Evolutionary conservation across 2,888 invertebrate species (phyloP).

Genomic region (Cephus pulcher): DNA sequence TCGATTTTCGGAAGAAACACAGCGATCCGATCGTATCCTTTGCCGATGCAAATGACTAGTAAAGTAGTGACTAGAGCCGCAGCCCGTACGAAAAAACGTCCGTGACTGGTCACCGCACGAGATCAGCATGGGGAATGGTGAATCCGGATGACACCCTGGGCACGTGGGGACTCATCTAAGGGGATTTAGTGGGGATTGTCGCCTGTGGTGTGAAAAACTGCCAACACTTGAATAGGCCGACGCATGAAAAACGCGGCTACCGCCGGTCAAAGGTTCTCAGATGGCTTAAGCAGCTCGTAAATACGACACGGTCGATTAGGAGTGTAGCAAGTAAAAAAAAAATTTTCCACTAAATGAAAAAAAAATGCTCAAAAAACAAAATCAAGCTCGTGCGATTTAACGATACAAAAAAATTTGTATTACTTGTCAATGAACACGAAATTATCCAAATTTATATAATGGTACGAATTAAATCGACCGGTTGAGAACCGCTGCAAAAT

Average conservation of each 20-base stretch:
- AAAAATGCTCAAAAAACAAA: too few relatives aligned
- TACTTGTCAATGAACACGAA: too few relatives aligned
- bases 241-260: slow-evolving; percentile 57
- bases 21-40: too few relatives aligned
- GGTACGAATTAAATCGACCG: not conserved
- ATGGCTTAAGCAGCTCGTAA: slow-evolving; percentile 42
- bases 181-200: slow-evolving; percentile 56
- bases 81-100: slow-evolving; percentile 1
- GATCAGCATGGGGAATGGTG: slow-evolving; percentile 52
- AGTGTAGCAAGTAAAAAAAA: too few relatives aligned
- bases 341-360: too few relatives aligned
- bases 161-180: slow-evolving; percentile 57
- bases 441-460: too few relatives aligned
- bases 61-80: too few relatives aligned
- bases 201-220: slow-evolving; percentile 56
- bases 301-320: slow-evolving; percentile 23
- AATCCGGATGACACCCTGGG: slow-evolving; percentile 35
- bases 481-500: not conserved
- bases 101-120: slow-evolving; percentile 45
- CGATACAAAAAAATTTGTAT: too few relatives aligned
- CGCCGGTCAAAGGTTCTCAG: slow-evolving; percentile 45
- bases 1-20: too few relatives aligned
- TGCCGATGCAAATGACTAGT: too few relatives aligned
- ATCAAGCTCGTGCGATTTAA: too few relatives aligned
- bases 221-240: slow-evolving; percentile 55